Conservation (phyloP, 2,888 invertebrate genomes). For the Drosophila infuscata region DNA sequence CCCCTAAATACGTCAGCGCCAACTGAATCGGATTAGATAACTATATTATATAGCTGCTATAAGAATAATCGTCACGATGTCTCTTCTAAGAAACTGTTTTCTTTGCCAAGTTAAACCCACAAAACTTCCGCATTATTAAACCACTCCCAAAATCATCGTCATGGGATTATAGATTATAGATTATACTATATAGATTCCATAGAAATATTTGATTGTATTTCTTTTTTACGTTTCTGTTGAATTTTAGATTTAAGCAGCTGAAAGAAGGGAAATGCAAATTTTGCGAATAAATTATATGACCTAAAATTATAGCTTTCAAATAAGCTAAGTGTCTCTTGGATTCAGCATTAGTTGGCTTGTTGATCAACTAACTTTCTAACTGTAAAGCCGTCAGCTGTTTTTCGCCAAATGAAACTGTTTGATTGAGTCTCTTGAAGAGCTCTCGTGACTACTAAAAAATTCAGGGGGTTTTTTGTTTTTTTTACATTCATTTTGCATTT, state of each 20-base stretch:
- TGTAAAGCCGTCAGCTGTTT: background rate
- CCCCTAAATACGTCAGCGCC: background rate
- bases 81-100: background rate
- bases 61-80: background rate
- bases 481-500: background rate
- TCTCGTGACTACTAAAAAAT: background rate
- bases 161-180: background rate
- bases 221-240: background rate
- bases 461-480: background rate
- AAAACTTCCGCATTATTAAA: background rate
- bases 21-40: background rate
- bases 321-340: background rate
- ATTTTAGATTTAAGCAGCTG: background rate
- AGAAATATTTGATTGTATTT: background rate
- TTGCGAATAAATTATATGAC: background rate
- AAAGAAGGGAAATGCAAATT: background rate
- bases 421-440: background rate
- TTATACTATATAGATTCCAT: background rate
- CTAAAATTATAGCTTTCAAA: background rate
- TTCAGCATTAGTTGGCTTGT: background rate
- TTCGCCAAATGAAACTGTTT: background rate
- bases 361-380: background rate
- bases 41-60: background rate
- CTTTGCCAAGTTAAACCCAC: background rate
- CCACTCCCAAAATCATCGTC: background rate